Percentiles rank a stretch among this genome's conserved stretches.
phyloP scores from a whole-genome alignment of 2,888 invertebrate genomes.

The Autographa pulchrina region DNA sequence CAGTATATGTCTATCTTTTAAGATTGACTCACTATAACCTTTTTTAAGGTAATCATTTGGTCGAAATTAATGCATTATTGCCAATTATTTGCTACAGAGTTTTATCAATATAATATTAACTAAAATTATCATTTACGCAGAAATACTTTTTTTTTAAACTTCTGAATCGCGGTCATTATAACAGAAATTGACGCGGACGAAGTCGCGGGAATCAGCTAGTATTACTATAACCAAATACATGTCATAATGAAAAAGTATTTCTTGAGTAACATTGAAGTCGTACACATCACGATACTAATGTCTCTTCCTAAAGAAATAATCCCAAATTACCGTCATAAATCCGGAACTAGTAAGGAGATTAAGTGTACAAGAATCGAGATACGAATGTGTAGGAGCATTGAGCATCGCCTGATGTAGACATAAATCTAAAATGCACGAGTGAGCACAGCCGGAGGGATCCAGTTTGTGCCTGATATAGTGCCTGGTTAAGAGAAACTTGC shows the following conservation, averaged over 20 bases:
- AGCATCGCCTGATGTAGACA: constrained; percentile 48
- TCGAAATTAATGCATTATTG: too few species aligned
- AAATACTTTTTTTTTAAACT: too few species aligned
- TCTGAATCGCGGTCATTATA: too few species aligned
- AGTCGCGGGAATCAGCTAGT: too few species aligned
- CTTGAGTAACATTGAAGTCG: background rate
- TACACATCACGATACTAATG: background rate
- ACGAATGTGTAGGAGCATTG: constrained; percentile 40
- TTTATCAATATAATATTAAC: too few species aligned
- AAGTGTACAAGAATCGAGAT: constrained; percentile 30
- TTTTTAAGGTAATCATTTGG: too few species aligned
- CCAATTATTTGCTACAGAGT: too few species aligned
- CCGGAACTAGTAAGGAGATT: constrained; percentile 36
- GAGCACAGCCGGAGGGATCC: constrained; percentile 47
- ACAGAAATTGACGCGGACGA: too few species aligned
- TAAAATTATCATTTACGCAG: too few species aligned
- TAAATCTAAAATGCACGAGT: constrained; percentile 63
- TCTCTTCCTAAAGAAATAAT: background rate
- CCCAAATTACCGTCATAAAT: constrained; percentile 38
- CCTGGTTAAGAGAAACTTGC: constrained; percentile 52
- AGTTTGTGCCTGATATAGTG: constrained; percentile 55
- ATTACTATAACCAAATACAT: too few species aligned
- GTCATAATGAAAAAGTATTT: background rate
- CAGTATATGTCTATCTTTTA: too few species aligned
- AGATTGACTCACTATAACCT: too few species aligned